Conservation (phyloP, 2,113 vertebrate genomes). For the Clinocottus analis region DNA sequence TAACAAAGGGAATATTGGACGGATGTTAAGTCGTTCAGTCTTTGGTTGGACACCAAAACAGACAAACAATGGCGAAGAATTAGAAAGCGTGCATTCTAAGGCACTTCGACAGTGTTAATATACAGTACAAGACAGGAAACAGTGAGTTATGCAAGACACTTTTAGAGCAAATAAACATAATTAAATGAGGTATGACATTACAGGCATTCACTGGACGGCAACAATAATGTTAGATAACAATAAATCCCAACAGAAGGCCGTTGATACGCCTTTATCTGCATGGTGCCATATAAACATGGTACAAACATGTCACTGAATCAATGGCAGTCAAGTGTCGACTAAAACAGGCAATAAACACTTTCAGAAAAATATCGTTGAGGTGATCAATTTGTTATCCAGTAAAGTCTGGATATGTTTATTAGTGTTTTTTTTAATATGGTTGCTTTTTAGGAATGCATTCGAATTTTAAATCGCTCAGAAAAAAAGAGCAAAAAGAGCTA, state of each 20-base stretch:
- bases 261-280: slow-evolving; percentile 19
- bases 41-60: slow-evolving; percentile 43
- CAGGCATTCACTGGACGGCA: slow-evolving; percentile 47
- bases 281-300: neutral
- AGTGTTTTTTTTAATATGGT: neutral
- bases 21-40: slow-evolving; percentile 16
- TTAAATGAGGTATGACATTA: slow-evolving; percentile 48
- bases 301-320: neutral
- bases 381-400: neutral
- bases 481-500: neutral
- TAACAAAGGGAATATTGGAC: slow-evolving; percentile 29
- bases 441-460: slow-evolving; percentile 14
- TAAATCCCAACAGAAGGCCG: slow-evolving; percentile 22
- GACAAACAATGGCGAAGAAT: slow-evolving; percentile 22
- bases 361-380: neutral
- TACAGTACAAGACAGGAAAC: slow-evolving; percentile 59
- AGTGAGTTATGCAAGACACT: slow-evolving; percentile 51
- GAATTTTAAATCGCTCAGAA: slow-evolving; percentile 23
- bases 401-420: slow-evolving; percentile 8
- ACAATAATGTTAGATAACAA: slow-evolving; percentile 3
- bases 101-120: slow-evolving; percentile 64
- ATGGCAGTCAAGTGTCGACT: neutral
- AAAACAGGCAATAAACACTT: neutral
- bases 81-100: slow-evolving; percentile 62
- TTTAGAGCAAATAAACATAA: slow-evolving; percentile 36